phyloP scores from a whole-genome alignment of 2,797 vertebrate species.

The Enteromius fasciolatus region DNA sequence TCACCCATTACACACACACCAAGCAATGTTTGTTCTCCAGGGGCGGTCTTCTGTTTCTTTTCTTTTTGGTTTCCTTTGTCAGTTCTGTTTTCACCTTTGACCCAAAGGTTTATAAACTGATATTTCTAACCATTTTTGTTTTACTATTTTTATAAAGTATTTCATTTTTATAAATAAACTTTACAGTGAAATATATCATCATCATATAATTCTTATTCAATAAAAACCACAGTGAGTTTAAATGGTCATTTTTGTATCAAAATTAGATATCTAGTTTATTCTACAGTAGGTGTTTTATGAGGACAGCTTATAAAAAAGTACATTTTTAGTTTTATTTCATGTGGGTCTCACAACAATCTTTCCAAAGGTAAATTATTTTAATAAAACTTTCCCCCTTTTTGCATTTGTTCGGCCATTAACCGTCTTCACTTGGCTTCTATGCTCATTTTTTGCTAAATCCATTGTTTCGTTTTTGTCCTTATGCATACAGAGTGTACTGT shows the following conservation, averaged over 20 bases:
- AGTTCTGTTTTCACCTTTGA: slow-evolving; percentile 6
- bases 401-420: not conserved
- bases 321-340: not conserved
- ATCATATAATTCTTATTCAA: not conserved
- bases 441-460: not conserved
- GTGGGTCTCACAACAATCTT: no score
- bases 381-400: not conserved
- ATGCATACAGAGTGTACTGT: not conserved
- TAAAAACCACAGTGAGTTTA: not conserved
- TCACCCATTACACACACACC: slow-evolving; percentile 34
- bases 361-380: no score
- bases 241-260: not conserved
- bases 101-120: not conserved
- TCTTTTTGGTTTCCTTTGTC: slow-evolving; percentile 15
- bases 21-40: slow-evolving; percentile 26
- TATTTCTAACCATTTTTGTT: not conserved
- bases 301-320: not conserved
- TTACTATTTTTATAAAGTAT: not conserved
- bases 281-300: not conserved
- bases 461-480: not conserved
- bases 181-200: no score
- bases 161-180: not conserved
- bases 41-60: slow-evolving; percentile 28
- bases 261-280: not conserved
- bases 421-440: not conserved